Percentiles rank a stretch among this genome's conserved stretches.
Conservation (phyloP, 2,888 invertebrate species). For the Artemia sp. region DNA sequence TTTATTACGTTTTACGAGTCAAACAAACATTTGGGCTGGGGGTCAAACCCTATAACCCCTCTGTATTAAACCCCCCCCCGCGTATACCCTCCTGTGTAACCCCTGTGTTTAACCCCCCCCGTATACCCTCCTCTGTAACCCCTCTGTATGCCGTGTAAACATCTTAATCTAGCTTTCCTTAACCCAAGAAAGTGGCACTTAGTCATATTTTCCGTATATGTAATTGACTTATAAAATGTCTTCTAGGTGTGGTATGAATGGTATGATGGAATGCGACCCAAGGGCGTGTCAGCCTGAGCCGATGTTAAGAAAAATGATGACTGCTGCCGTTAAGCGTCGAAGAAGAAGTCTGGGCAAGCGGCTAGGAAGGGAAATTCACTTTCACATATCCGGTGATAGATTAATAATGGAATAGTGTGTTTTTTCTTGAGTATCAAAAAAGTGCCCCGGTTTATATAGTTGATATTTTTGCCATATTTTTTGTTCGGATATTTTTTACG, state of each 20-base stretch:
- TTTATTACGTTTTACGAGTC: too few relatives aligned
- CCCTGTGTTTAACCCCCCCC: too few relatives aligned
- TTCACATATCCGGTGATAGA: constrained; percentile 13
- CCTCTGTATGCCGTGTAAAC: too few relatives aligned
- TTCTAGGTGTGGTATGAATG: constrained; percentile 71
- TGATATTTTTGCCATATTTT: constrained; percentile 9
- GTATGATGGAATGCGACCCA: constrained; percentile 87
- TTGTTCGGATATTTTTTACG: constrained; percentile 5
- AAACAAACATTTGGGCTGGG: too few relatives aligned
- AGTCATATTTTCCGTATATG: too few relatives aligned
- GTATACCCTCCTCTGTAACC: too few relatives aligned
- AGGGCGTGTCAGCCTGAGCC: constrained; percentile 75
- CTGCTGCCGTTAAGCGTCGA: constrained; percentile 40
- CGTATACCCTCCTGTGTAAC: too few relatives aligned
- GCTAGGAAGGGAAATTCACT: background rate
- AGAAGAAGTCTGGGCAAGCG: constrained; percentile 18
- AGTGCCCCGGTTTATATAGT: background rate
- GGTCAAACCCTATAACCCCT: too few relatives aligned
- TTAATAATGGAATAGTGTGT: background rate
- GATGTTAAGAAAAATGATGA: constrained; percentile 74
- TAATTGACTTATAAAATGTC: constrained; percentile 20
- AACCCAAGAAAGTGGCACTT: too few relatives aligned
- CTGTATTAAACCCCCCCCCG: too few relatives aligned
- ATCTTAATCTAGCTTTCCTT: too few relatives aligned
- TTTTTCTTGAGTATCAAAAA: constrained; percentile 12